Conservation (phyloP, 2,888 invertebrate genomes). For the Xestobium rufovillosum region DNA sequence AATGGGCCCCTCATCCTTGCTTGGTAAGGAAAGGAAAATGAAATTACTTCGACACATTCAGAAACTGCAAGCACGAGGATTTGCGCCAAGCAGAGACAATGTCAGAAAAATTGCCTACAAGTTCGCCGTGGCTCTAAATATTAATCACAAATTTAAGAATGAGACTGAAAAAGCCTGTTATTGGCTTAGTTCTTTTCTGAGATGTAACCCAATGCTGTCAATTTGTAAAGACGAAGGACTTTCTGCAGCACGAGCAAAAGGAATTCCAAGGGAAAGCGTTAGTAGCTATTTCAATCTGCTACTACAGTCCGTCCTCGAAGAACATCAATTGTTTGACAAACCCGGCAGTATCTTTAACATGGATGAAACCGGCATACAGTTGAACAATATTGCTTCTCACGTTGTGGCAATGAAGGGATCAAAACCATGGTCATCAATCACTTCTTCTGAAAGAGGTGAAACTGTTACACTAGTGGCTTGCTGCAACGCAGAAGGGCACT, state of each 20-base stretch:
- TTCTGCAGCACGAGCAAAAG: background rate
- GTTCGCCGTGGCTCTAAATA: constrained; percentile 3
- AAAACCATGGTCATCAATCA: constrained; percentile 1
- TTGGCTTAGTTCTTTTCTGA: background rate
- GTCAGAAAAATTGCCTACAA: constrained; percentile 2
- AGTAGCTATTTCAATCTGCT: background rate
- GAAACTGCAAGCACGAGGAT: constrained; percentile 2
- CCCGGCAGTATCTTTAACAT: constrained; percentile 2
- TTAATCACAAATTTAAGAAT: constrained; percentile 1
- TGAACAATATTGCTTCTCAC: constrained; percentile 1
- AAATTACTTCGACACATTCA: constrained; percentile 1
- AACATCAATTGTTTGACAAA: constrained; percentile 1
- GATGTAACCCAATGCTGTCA: constrained; percentile 2
- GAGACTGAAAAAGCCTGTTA: background rate
- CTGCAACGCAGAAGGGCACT: too few relatives aligned
- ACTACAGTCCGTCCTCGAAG: constrained; percentile 2
- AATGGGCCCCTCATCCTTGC: constrained; percentile 2
- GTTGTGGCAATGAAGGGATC: constrained; percentile 1
- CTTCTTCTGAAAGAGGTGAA: constrained; percentile 1
- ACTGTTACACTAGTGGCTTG: too few relatives aligned
- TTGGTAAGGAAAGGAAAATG: constrained; percentile 2
- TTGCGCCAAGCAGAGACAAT: constrained; percentile 3
- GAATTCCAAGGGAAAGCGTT: constrained; percentile 1
- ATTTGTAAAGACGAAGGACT: constrained; percentile 1
- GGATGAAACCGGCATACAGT: constrained; percentile 1